Conservation (phyloP, 2,888 invertebrate species). For the Melanophora roralis region DNA sequence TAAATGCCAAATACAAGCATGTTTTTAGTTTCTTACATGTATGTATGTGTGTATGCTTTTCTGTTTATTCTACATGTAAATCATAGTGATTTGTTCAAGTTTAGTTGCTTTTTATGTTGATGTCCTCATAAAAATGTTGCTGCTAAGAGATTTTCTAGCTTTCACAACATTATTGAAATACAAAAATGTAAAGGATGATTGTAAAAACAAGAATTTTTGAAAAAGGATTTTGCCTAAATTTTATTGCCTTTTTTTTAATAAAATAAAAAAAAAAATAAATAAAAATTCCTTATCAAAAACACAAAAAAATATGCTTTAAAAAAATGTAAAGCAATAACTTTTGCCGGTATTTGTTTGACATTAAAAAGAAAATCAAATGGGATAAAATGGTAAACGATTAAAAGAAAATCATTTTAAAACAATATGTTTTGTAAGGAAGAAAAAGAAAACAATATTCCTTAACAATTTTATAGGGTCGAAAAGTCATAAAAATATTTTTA, state of each 20-base stretch:
- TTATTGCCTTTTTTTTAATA: neutral
- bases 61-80: slow-evolving; percentile 21
- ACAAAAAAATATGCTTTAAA: too few relatives aligned
- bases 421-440: too few relatives aligned
- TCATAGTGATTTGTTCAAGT: slow-evolving; percentile 51
- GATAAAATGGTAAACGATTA: too few relatives aligned
- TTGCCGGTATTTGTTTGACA: too few relatives aligned
- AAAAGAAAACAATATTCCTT: too few relatives aligned
- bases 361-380: too few relatives aligned
- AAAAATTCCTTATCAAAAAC: too few relatives aligned
- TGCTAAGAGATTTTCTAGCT: neutral
- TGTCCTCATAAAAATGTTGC: slow-evolving; percentile 1
- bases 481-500: too few relatives aligned
- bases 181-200: slow-evolving; percentile 7
- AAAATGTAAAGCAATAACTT: too few relatives aligned
- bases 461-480: too few relatives aligned
- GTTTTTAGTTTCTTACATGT: neutral
- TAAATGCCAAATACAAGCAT: neutral
- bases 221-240: slow-evolving; percentile 1
- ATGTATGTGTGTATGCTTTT: neutral
- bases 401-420: too few relatives aligned
- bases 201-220: slow-evolving; percentile 11
- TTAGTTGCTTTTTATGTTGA: slow-evolving; percentile 36
- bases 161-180: slow-evolving; percentile 1
- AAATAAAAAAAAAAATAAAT: too few relatives aligned